Evolutionary conservation across 2,113 vertebrate genomes (phyloP).

Genomic region (Zosterops pallidus): DNA sequence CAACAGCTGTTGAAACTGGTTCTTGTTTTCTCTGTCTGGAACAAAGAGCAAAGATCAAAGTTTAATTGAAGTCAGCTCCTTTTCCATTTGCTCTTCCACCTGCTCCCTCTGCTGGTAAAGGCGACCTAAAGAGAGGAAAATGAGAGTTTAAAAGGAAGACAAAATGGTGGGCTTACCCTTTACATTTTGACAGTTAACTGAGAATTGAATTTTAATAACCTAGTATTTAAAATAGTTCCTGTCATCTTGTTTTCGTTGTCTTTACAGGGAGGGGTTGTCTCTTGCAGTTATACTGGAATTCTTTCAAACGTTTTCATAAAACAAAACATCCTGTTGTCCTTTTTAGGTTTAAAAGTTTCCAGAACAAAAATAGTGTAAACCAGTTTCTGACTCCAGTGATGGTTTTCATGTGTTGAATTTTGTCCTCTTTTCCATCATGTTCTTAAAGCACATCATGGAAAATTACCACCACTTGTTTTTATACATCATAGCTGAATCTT

Average conservation of each 20-base stretch:
- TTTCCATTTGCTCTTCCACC: slow-evolving; percentile 12
- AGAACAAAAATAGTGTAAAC: background rate
- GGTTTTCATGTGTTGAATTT: background rate
- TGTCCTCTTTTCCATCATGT: background rate
- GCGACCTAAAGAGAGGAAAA: background rate
- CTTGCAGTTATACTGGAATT: background rate
- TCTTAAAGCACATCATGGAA: background rate
- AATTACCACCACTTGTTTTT: background rate
- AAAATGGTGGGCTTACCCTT: slow-evolving; percentile 38
- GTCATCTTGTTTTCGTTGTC: background rate
- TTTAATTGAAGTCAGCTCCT: background rate
- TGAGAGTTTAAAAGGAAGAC: background rate
- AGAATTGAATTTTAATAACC: background rate
- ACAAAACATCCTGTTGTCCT: background rate
- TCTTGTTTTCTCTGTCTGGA: background rate
- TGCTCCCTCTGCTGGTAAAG: slow-evolving; percentile 64
- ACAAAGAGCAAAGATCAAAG: slow-evolving; percentile 30
- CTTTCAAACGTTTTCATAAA: background rate
- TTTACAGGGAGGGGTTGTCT: background rate
- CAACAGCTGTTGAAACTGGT: background rate
- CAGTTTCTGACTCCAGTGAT: background rate
- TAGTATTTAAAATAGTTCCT: background rate
- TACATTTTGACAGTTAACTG: background rate
- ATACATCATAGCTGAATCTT: background rate
- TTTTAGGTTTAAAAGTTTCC: background rate